Percentiles rank a stretch among this genome's conserved stretches.
Conservation (phyloP, 2,888 invertebrate genomes). For the Horisme vitalbata region DNA sequence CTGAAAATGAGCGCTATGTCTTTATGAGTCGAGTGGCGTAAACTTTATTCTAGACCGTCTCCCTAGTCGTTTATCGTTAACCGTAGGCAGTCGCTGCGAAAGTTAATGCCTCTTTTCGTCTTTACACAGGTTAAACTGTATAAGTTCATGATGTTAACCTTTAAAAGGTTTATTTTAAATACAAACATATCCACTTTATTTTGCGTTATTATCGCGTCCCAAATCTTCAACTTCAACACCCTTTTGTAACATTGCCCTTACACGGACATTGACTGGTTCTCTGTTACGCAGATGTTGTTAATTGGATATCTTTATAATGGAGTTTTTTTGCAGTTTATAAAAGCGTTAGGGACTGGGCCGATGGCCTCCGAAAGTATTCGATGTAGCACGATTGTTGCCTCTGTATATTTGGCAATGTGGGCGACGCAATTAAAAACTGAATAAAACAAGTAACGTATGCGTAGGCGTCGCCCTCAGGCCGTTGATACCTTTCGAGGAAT, state of each 20-base stretch:
- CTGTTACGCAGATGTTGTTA: slow-evolving; percentile 22
- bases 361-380: slow-evolving; percentile 33
- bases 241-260: slow-evolving; percentile 30
- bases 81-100: slow-evolving; percentile 33
- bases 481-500: slow-evolving; percentile 30
- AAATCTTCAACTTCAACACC: slow-evolving; percentile 38
- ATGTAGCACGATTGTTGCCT: slow-evolving; percentile 24
- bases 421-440: slow-evolving; percentile 72
- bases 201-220: slow-evolving; percentile 38
- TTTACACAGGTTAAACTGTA: slow-evolving; percentile 35
- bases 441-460: slow-evolving; percentile 55
- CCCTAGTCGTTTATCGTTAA: slow-evolving; percentile 37
- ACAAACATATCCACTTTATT: slow-evolving; percentile 32
- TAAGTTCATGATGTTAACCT: slow-evolving; percentile 32
- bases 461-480: slow-evolving; percentile 52
- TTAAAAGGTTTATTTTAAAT: slow-evolving; percentile 37
- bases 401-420: slow-evolving; percentile 45
- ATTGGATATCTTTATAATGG: slow-evolving; percentile 20
- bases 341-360: slow-evolving; percentile 30
- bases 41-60: slow-evolving; percentile 40
- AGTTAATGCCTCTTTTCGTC: slow-evolving; percentile 31
- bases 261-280: slow-evolving; percentile 22
- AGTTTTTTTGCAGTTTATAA: slow-evolving; percentile 25
- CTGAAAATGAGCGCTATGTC: slow-evolving; percentile 37
- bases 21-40: slow-evolving; percentile 39